Conservation (phyloP, 2,888 invertebrate species). For the Hemithea aestivaria region DNA sequence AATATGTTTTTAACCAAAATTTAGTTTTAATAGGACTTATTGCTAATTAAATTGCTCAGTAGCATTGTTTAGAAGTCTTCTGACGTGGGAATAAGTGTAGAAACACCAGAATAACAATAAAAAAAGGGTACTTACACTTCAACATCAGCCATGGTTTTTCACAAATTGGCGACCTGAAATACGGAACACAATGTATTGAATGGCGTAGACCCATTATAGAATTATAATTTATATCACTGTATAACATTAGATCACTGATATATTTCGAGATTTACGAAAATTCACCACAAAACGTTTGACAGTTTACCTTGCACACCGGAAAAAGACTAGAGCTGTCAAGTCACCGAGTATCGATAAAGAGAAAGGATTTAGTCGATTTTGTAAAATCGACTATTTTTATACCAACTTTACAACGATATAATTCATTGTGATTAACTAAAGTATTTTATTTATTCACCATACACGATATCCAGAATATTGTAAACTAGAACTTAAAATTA, state of each 20-base stretch:
- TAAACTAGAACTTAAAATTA: too few relatives aligned
- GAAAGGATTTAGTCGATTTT: constrained; percentile 11
- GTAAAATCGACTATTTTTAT: constrained; percentile 2
- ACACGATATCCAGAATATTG: too few relatives aligned
- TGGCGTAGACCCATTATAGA: constrained; percentile 35
- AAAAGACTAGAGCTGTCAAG: constrained; percentile 58
- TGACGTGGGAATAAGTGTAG: neutral
- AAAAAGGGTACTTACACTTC: constrained; percentile 84
- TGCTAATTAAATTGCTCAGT: too few relatives aligned
- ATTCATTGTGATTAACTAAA: too few relatives aligned
- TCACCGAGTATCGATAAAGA: constrained; percentile 1
- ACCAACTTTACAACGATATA: too few relatives aligned
- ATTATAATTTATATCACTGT: constrained; percentile 30
- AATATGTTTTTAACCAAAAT: constrained; percentile 34
- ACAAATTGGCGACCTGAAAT: constrained; percentile 68
- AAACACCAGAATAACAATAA: constrained; percentile 14
- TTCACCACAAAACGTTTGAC: constrained; percentile 58
- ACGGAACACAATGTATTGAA: constrained; percentile 52
- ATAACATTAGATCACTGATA: constrained; percentile 48
- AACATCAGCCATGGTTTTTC: constrained; percentile 86
- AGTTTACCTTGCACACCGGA: constrained; percentile 76
- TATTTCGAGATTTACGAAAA: constrained; percentile 58
- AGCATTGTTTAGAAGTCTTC: too few relatives aligned
- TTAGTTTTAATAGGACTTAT: neutral
- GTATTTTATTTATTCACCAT: too few relatives aligned